phyloP scores from a whole-genome alignment of 2,888 invertebrate genomes.

The Drosophila merina region DNA sequence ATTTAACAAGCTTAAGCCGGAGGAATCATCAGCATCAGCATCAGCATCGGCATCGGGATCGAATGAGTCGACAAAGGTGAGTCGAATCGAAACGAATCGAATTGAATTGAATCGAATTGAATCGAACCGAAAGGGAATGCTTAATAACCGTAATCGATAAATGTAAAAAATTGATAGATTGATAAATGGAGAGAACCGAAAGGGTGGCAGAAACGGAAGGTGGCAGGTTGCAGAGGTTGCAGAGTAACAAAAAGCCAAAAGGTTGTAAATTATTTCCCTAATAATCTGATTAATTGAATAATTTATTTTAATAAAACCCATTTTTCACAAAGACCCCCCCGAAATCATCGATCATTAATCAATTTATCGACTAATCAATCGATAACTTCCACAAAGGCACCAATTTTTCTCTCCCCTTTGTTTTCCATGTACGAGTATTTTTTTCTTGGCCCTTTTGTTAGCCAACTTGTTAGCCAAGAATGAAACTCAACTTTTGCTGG shows the following conservation, averaged over 20 bases:
- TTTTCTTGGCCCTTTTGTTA: slow-evolving; percentile 1
- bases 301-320: neutral
- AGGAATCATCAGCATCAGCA: slow-evolving; percentile 1
- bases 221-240: neutral
- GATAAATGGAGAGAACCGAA: neutral
- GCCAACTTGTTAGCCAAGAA: neutral
- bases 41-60: neutral
- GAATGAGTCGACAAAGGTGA: slow-evolving; percentile 32
- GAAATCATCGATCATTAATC: slow-evolving; percentile 56
- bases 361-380: slow-evolving; percentile 67
- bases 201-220: too few species aligned
- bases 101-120: slow-evolving; percentile 12
- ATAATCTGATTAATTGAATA: neutral
- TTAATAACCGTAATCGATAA: slow-evolving; percentile 40
- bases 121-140: slow-evolving; percentile 28
- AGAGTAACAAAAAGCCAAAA: neutral
- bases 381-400: slow-evolving; percentile 42
- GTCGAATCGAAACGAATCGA: slow-evolving; percentile 9
- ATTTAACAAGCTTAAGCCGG: slow-evolving; percentile 42
- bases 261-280: neutral
- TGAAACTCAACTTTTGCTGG: neutral
- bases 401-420: slow-evolving; percentile 2
- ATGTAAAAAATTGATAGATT: slow-evolving; percentile 10
- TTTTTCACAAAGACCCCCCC: too few species aligned
- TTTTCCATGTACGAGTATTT: too few species aligned